phyloP scores from a whole-genome alignment of 1,140 invertebrate species.

The Heliconius eleuchia region DNA sequence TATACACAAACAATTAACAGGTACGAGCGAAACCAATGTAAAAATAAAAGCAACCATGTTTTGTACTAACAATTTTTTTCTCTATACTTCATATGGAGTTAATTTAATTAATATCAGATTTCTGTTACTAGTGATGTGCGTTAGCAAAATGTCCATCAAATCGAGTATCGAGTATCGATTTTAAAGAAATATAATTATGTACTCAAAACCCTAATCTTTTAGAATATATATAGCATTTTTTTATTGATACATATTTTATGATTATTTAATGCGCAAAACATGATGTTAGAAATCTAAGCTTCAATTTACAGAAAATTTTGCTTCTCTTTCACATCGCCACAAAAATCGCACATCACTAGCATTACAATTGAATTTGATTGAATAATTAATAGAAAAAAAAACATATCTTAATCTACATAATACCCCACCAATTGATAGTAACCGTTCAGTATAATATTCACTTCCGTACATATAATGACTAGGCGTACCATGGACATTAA shows the following conservation, averaged over 20 bases:
- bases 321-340: neutral
- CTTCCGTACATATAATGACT: slow-evolving; percentile 72
- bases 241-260: too few species aligned
- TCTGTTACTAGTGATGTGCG: neutral
- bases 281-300: too few species aligned
- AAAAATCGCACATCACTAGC: neutral
- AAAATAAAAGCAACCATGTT: slow-evolving; percentile 49
- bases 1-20: slow-evolving; percentile 50
- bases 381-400: neutral
- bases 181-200: neutral
- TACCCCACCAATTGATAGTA: slow-evolving; percentile 7
- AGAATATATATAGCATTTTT: too few species aligned
- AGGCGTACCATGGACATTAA: slow-evolving; percentile 73
- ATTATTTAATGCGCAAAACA: too few species aligned
- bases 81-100: slow-evolving; percentile 18
- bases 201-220: too few species aligned
- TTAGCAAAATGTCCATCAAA: neutral
- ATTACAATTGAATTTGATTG: neutral
- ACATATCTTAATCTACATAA: slow-evolving; percentile 7
- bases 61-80: slow-evolving; percentile 60
- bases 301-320: neutral
- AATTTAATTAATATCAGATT: slow-evolving; percentile 14
- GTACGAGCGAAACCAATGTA: slow-evolving; percentile 60
- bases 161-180: neutral
- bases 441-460: slow-evolving; percentile 14